A percentile compares a stretch with the other conserved stretches of the same genome.
These are phyloP conservation scores for Epinephelus awoara DNA, from an alignment of 2,797 vertebrate species.

Conservation along the genomic window DNA sequence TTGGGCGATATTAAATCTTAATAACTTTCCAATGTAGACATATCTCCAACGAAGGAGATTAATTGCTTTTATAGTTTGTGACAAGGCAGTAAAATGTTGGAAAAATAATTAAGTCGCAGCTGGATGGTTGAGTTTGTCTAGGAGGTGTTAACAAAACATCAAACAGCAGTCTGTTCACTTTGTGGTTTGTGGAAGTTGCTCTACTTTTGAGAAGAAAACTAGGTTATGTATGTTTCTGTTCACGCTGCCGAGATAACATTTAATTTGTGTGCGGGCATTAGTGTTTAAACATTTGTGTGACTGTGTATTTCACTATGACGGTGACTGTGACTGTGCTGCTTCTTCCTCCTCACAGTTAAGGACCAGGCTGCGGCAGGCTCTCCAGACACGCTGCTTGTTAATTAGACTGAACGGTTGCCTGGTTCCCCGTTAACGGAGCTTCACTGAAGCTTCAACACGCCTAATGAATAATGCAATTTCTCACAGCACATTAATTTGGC, in stretches of 20 bases:
- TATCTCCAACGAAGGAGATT: conserved; percentile 22
- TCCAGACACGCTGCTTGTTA: conserved; percentile 65
- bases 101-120: conserved; percentile 41
- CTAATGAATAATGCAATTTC: conserved; percentile 77
- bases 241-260: background rate
- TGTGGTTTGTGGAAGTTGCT: conserved; percentile 17
- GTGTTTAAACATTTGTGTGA: conserved; percentile 20
- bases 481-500: conserved; percentile 70
- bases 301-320: conserved; percentile 24
- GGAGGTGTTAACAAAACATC: conserved; percentile 33
- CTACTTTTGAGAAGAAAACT: conserved; percentile 14
- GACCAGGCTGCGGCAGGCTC: conserved; percentile 50
- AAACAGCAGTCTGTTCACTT: conserved; percentile 33
- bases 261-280: conserved; percentile 12
- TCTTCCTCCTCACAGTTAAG: conserved; percentile 31
- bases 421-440: conserved; percentile 58
- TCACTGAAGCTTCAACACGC: conserved; percentile 54
- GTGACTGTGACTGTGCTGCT: background rate
- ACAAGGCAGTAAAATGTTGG: conserved; percentile 32
- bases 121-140: conserved; percentile 32
- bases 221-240: conserved; percentile 32
- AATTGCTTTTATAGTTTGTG: conserved; percentile 41
- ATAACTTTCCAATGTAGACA: conserved; percentile 50
- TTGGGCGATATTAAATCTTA: conserved; percentile 43
- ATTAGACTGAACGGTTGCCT: conserved; percentile 73